Evolutionary conservation across 37 sponge, comb jelly and placozoan species (phyloP).

Genomic region (Spongilla lacustris): DNA sequence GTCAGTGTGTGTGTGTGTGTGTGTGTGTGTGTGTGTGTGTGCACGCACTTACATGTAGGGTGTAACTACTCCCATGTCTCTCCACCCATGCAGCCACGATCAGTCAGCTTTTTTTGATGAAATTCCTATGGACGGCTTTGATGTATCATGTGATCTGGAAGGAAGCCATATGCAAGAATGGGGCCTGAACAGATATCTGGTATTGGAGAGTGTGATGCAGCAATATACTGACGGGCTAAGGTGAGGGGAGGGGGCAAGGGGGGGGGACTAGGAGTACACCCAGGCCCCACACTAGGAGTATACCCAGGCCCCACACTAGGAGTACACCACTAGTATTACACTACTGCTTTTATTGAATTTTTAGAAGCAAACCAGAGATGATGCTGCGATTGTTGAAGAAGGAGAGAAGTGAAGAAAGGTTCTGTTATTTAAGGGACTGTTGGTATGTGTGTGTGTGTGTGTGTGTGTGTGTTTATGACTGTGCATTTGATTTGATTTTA

Average conservation of each 20-base stretch:
- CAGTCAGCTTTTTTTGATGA: neutral
- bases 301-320: no score
- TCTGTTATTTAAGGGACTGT: conserved; percentile 50
- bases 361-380: conserved; percentile 31
- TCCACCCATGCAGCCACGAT: neutral
- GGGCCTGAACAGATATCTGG: conserved; percentile 27
- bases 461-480: neutral
- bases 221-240: neutral
- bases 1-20: conserved; percentile 13
- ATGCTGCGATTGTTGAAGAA: conserved; percentile 41
- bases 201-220: conserved; percentile 33
- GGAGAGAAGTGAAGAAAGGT: conserved; percentile 18
- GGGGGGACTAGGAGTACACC: no score
- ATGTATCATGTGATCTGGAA: neutral
- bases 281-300: no score
- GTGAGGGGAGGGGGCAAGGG: neutral
- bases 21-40: conserved; percentile 8
- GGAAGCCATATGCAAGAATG: neutral
- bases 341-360: neutral
- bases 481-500: no score
- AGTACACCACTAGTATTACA: neutral
- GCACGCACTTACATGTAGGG: neutral
- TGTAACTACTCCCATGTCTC: neutral
- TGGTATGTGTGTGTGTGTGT: conserved; percentile 42
- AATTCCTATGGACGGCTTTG: neutral